Conservation (phyloP, 1,140 invertebrate species). For the Homarus americanus region DNA sequence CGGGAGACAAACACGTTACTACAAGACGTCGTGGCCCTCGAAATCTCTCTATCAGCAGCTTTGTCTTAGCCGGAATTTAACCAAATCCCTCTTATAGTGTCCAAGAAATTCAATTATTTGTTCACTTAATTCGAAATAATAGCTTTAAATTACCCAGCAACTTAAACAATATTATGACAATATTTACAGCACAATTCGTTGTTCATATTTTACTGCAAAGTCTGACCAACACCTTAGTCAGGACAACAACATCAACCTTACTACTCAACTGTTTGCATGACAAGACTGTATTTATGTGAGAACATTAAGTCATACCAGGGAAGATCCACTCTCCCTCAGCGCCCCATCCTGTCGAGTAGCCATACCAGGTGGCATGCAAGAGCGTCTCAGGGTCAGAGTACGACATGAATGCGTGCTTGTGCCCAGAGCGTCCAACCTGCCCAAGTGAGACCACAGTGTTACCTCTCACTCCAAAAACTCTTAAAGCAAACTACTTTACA, state of each 20-base stretch:
- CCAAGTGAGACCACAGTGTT: background rate
- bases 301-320: slow-evolving; percentile 57
- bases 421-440: slow-evolving; percentile 62
- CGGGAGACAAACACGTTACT: slow-evolving; percentile 20
- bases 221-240: no score
- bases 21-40: background rate
- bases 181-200: no score
- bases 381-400: slow-evolving; percentile 67
- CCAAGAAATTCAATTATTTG: no score
- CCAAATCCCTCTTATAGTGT: no score
- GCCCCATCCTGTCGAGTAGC: slow-evolving; percentile 72
- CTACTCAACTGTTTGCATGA: no score
- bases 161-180: no score
- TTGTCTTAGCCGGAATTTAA: background rate
- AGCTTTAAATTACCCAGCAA: background rate
- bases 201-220: no score
- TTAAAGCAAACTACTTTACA: background rate
- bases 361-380: slow-evolving; percentile 64
- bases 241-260: no score
- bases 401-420: slow-evolving; percentile 66
- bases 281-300: no score
- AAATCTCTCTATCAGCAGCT: no score
- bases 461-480: background rate
- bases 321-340: slow-evolving; percentile 74
- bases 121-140: no score